Percentiles rank a stretch among this genome's conserved stretches.
Evolutionary conservation across 2,797 vertebrate species (phyloP).

Genomic region (Otolemur crassicaudatus): DNA sequence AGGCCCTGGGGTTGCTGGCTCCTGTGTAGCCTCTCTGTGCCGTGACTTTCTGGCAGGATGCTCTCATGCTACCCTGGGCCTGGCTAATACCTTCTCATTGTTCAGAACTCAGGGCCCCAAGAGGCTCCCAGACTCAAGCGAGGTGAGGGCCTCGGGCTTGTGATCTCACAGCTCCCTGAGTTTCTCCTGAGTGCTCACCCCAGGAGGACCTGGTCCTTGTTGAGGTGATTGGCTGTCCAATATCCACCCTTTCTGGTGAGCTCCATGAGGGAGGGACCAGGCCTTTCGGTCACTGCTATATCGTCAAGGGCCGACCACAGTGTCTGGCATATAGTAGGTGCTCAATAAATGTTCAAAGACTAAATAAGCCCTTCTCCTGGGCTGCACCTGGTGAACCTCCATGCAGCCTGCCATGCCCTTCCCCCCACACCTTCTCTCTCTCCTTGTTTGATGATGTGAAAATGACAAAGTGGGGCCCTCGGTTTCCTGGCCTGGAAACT

Average conservation of each 20-base stretch:
- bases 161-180: background rate
- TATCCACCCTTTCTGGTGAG: background rate
- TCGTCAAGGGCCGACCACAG: background rate
- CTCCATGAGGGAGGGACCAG: background rate
- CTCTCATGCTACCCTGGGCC: background rate
- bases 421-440: background rate
- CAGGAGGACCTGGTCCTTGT: background rate
- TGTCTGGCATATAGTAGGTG: background rate
- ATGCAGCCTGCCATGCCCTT: background rate
- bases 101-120: background rate
- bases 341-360: background rate
- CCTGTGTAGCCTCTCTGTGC: background rate
- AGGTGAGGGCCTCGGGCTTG: background rate
- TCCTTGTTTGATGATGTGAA: background rate
- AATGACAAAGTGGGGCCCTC: background rate
- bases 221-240: background rate
- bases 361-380: background rate
- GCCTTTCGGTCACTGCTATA: background rate
- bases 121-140: rapidly evolving
- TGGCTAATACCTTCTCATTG: background rate
- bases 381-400: no score
- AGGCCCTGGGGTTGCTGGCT: background rate
- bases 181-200: background rate
- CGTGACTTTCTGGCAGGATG: background rate
- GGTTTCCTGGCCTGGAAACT: background rate